phyloP scores from a whole-genome alignment of 1,140 invertebrate genomes.

The Drosophila carrolli region DNA sequence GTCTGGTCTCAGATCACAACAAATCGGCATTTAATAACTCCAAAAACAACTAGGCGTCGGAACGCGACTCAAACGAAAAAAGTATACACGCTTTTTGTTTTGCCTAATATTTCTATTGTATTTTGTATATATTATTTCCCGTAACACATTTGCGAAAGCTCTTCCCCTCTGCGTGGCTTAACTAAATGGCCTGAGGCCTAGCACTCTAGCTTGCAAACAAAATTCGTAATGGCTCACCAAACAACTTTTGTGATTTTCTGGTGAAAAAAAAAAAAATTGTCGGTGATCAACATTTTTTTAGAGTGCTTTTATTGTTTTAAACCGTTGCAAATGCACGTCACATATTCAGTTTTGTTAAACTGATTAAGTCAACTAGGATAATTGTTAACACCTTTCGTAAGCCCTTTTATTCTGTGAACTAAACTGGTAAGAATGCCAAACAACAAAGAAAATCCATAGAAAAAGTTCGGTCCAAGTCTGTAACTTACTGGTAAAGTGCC shows the following conservation, averaged over 20 bases:
- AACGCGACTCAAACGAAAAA: slow-evolving; percentile 41
- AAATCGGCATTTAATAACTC: slow-evolving; percentile 3
- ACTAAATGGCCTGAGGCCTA: not conserved
- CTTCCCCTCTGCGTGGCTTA: slow-evolving; percentile 3
- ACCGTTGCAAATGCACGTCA: not conserved
- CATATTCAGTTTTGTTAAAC: not conserved
- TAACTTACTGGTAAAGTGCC: no score
- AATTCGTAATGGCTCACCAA: not conserved
- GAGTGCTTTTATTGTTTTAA: not conserved
- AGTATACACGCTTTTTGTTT: slow-evolving; percentile 6
- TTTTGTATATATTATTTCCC: slow-evolving; percentile 3
- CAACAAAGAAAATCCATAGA: not conserved
- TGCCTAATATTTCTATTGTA: slow-evolving; percentile 7
- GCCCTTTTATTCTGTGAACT: not conserved
- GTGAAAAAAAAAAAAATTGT: not conserved
- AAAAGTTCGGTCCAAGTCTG: no score
- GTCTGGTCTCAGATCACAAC: slow-evolving; percentile 30
- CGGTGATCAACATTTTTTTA: not conserved
- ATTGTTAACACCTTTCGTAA: not conserved
- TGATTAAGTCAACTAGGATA: not conserved
- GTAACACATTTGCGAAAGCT: slow-evolving; percentile 6
- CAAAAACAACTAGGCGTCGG: slow-evolving; percentile 10
- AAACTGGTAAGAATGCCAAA: not conserved
- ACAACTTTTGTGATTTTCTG: slow-evolving; percentile 4
- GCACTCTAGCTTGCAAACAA: not conserved